phyloP scores from a whole-genome alignment of 2,113 vertebrate genomes.

The Aviceda subcristata region DNA sequence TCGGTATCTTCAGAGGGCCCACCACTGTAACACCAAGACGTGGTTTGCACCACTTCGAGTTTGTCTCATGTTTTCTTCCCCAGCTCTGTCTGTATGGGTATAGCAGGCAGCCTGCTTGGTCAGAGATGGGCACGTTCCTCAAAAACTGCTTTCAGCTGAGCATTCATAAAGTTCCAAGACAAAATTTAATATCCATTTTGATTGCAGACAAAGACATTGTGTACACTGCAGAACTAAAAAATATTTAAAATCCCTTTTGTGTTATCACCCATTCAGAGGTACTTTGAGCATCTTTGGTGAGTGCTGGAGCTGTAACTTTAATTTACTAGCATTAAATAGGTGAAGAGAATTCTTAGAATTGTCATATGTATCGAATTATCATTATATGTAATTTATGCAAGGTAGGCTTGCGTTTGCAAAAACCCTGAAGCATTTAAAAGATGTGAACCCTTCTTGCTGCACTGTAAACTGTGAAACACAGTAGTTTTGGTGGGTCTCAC shows the following conservation, averaged over 20 bases:
- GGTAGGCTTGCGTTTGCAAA: not conserved
- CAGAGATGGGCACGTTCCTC: not conserved
- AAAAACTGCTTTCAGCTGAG: not conserved
- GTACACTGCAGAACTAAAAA: not conserved
- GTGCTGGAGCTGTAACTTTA: not conserved
- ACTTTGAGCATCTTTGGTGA: not conserved
- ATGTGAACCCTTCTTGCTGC: not conserved
- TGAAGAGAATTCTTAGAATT: not conserved
- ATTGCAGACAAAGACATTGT: not conserved
- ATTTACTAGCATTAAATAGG: not conserved
- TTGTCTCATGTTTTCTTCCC: not conserved
- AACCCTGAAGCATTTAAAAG: not conserved
- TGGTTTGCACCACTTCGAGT: not conserved
- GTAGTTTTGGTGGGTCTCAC: not conserved
- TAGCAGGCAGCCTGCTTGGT: not conserved
- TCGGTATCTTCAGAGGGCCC: not conserved
- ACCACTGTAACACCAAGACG: not conserved
- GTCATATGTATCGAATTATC: not conserved
- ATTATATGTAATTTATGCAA: slow-evolving; percentile 16
- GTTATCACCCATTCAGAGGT: not conserved
- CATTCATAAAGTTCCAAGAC: not conserved
- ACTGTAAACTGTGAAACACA: not conserved
- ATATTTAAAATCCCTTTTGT: not conserved
- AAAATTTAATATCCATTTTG: not conserved
- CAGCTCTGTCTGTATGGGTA: not conserved